These are phyloP conservation scores for Lethrus apterus DNA, from an alignment of 1,140 invertebrate genomes.

Conservation along the genomic window DNA sequence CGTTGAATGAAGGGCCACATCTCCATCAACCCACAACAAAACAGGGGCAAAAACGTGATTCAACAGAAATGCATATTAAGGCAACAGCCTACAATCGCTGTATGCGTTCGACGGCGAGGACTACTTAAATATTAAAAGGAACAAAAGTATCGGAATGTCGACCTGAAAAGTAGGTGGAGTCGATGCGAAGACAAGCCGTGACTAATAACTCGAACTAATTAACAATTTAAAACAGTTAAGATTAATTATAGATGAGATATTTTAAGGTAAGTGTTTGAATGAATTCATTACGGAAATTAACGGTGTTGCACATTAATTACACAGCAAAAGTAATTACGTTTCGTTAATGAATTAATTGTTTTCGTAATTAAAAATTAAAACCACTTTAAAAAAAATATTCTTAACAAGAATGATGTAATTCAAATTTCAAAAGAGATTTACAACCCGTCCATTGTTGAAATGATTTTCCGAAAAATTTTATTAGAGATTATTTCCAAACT, in stretches of 20 bases:
- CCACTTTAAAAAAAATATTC: no score
- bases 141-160: background rate
- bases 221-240: conserved; percentile 9
- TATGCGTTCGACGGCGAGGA: background rate
- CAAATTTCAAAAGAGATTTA: no score
- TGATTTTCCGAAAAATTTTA: no score
- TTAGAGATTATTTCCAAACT: no score
- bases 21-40: background rate
- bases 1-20: no score
- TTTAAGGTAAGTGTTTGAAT: background rate
- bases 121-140: background rate
- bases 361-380: no score
- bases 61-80: background rate
- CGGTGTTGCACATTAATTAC: no score
- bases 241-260: conserved; percentile 7
- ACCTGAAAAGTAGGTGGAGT: background rate
- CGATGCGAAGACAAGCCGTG: background rate
- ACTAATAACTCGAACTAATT: conserved; percentile 2
- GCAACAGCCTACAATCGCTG: background rate
- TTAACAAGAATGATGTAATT: no score
- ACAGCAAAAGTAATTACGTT: no score
- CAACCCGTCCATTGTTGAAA: no score
- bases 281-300: background rate
- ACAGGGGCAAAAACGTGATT: background rate
- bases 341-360: no score